These are phyloP conservation scores for Oscheius sp. DNA, from an alignment of 2,888 invertebrate species.

Conservation along the genomic window DNA sequence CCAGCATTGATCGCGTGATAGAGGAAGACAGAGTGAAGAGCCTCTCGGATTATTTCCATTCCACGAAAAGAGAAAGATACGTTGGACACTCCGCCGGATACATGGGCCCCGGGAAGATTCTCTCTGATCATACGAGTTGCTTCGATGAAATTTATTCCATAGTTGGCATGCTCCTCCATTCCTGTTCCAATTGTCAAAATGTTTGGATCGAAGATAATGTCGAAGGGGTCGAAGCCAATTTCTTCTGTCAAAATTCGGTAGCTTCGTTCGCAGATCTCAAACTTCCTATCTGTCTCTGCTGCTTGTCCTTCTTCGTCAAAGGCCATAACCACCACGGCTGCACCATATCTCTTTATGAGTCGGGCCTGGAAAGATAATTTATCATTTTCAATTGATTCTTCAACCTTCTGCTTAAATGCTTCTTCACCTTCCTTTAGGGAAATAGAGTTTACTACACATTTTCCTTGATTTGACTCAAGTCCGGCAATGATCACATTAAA, in stretches of 20 bases:
- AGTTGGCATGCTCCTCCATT: slow-evolving; percentile 76
- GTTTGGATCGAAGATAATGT: slow-evolving; percentile 77
- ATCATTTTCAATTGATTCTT: not conserved
- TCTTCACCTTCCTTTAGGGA: slow-evolving; percentile 76
- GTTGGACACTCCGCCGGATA: slow-evolving; percentile 77
- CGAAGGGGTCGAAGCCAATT: slow-evolving; percentile 75
- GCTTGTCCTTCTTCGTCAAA: slow-evolving; percentile 77
- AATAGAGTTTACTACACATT: slow-evolving; percentile 76
- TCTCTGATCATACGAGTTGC: slow-evolving; percentile 74
- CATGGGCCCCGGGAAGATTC: slow-evolving; percentile 73
- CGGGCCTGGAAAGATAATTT: slow-evolving; percentile 69
- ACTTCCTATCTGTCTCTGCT: slow-evolving; percentile 74
- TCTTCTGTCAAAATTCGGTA: slow-evolving; percentile 73
- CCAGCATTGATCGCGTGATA: slow-evolving; percentile 76
- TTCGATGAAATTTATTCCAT: slow-evolving; percentile 75
- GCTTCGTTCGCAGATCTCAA: slow-evolving; percentile 75
- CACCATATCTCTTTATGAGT: slow-evolving; percentile 74
- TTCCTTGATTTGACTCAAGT: slow-evolving; percentile 75
- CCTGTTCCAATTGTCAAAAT: slow-evolving; percentile 77
- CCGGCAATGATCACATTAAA: slow-evolving; percentile 76
- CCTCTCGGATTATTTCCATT: slow-evolving; percentile 72
- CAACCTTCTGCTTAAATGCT: slow-evolving; percentile 73
- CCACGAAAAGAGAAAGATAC: slow-evolving; percentile 77
- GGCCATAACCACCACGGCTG: slow-evolving; percentile 76
- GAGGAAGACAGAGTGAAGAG: slow-evolving; percentile 73